Evolutionary conservation across 1,140 invertebrate species (phyloP).

Genomic region (Drosophila fuyamai): DNA sequence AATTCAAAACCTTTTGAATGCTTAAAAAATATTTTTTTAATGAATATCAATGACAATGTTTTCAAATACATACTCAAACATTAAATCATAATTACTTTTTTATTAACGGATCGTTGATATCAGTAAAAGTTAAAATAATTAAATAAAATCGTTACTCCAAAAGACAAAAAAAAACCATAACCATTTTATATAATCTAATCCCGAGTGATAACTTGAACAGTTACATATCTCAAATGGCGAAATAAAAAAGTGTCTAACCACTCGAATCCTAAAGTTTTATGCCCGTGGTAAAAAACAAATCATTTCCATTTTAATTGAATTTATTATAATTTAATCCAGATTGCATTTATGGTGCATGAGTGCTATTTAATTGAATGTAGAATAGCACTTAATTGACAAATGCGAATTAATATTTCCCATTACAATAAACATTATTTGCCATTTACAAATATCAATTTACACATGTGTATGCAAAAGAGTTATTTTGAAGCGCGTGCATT

Average conservation of each 20-base stretch:
- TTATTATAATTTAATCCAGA: constrained; percentile 33
- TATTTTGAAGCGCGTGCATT: constrained; percentile 10
- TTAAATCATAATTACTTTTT: no score
- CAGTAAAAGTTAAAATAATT: no score
- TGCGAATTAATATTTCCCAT: constrained; percentile 12
- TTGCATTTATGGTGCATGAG: constrained; percentile 3
- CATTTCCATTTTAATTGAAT: constrained; percentile 29
- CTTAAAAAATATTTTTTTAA: no score
- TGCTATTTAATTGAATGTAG: constrained; percentile 33
- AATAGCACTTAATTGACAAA: constrained; percentile 14
- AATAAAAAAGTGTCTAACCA: neutral
- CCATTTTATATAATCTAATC: neutral
- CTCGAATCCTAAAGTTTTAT: neutral
- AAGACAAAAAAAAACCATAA: neutral
- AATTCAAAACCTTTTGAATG: no score
- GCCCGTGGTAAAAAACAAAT: neutral
- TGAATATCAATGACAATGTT: no score
- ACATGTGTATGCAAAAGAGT: constrained; percentile 2
- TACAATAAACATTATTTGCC: constrained; percentile 4
- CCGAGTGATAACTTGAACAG: neutral
- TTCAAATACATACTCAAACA: no score
- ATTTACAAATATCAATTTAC: constrained; percentile 37
- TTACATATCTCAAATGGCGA: neutral
- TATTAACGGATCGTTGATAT: no score
- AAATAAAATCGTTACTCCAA: no score